Percentiles rank a stretch among this genome's conserved stretches.
Conservation (phyloP, 2,888 invertebrate species). For the Lypha dubia region DNA sequence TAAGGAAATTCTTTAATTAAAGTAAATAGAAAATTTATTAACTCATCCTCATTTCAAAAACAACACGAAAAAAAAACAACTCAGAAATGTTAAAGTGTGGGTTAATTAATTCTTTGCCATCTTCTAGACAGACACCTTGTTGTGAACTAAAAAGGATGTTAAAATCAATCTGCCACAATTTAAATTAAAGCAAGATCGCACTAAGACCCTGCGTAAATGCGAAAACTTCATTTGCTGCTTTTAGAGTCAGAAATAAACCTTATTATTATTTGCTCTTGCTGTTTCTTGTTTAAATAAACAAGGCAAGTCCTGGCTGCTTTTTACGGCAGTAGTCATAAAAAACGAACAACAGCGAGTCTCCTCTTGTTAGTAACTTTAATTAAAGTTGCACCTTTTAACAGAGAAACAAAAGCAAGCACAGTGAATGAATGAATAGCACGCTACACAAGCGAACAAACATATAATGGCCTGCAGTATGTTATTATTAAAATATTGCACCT, state of each 20-base stretch:
- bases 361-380: conserved; percentile 65
- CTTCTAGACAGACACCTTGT: conserved; percentile 12
- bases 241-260: conserved; percentile 14
- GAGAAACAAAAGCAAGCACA: conserved; percentile 23
- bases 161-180: conserved; percentile 34
- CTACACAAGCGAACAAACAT: neutral
- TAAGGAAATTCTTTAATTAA: neutral
- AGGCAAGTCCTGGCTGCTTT: conserved; percentile 12
- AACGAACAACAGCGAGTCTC: neutral
- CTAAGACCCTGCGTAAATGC: neutral
- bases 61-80: neutral
- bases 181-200: conserved; percentile 7
- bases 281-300: conserved; percentile 9
- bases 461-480: neutral
- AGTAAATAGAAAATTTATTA: neutral
- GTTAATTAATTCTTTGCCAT: conserved; percentile 48
- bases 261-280: conserved; percentile 34
- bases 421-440: neutral
- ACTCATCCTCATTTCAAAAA: neutral
- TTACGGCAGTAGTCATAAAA: conserved; percentile 2
- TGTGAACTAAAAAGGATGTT: neutral
- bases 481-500: conserved; percentile 59
- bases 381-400: conserved; percentile 64
- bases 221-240: conserved; percentile 8
- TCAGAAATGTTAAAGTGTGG: neutral